Conservation (phyloP, 2,888 invertebrate genomes). For the Sinotaia quadrata region DNA sequence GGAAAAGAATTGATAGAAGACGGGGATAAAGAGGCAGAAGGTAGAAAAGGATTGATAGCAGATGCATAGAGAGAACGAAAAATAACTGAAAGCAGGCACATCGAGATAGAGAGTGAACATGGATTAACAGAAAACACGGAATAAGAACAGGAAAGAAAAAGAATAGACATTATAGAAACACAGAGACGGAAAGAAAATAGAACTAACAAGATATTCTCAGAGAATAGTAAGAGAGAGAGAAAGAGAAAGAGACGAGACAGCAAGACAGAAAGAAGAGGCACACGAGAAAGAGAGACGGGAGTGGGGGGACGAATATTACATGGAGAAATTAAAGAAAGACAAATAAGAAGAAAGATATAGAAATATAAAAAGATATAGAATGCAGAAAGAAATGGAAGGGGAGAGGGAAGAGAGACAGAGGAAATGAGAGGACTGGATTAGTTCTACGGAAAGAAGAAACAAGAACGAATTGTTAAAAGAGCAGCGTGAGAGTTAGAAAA, state of each 20-base stretch:
- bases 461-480: not conserved
- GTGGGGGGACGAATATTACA: not conserved
- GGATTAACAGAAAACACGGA: not conserved
- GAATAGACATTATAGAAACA: slow-evolving; percentile 14
- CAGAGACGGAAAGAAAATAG: no score
- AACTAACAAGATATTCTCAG: no score
- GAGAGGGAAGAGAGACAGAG: not conserved
- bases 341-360: not conserved
- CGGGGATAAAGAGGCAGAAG: slow-evolving; percentile 5
- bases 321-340: slow-evolving; percentile 12
- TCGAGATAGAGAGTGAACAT: slow-evolving; percentile 9
- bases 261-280: not conserved
- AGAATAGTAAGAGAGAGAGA: no score
- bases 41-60: slow-evolving; percentile 4
- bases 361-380: not conserved
- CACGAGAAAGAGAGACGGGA: not conserved
- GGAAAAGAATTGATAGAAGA: slow-evolving; percentile 1
- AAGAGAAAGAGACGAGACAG: slow-evolving; percentile 1
- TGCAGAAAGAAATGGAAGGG: not conserved
- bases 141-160: not conserved
- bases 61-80: not conserved
- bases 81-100: no score
- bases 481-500: not conserved
- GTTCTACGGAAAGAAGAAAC: not conserved
- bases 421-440: not conserved